Evolutionary conservation across 2,113 vertebrate species (phyloP), one percentile per base, ranked within the genome.

Genomic region (Trogon surrucura): DNA sequence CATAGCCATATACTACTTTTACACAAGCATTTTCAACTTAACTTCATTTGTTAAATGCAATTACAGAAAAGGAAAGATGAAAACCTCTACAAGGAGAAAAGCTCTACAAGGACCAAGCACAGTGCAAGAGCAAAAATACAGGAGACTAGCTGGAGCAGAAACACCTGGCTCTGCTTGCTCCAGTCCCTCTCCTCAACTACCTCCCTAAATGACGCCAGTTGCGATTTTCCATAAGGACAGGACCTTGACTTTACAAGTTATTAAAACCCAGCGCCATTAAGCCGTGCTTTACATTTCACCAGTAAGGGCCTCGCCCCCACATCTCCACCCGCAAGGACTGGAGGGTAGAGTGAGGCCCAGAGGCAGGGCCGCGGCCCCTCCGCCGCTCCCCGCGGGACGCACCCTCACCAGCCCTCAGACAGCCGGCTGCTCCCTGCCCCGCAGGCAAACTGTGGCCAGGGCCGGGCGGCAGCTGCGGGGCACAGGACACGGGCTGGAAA

Each of bases 121-220:
- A 19, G 7, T 9, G 20, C 21, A 20, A n/a, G 7, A 57, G 22
- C 26, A 65, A 50, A 14, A 25, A 3, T 1, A 18, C 1, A 34
- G 10, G 30, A 53, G 38, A 26, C 29, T 18, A 26, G 51, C 9
- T 3, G 6, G 13, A 18, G 16, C 11, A 4, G 16, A 16, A 26
- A 6, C 9, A 18, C 27, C n/a, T 27, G 17, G 26, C 21, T 41
- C 60, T 26, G 51, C 45, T 62, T 2, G 1, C 6, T 16, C 14
- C 2, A 0, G 5, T 32, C 10, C 27, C 36, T 14, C 20, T 17
- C 29, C 36, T 48, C 29, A 17, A 6, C 54, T 6, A 3, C 22
- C 25, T 30, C 45, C 7, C 1, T 3, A 26, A 23, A 10, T 12
- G 14, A 58, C 20, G 5, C 6, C 27, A 13, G 26, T 1, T 11